phyloP scores from a whole-genome alignment of 2,113 vertebrate genomes.

The Pterocles burchelli region DNA sequence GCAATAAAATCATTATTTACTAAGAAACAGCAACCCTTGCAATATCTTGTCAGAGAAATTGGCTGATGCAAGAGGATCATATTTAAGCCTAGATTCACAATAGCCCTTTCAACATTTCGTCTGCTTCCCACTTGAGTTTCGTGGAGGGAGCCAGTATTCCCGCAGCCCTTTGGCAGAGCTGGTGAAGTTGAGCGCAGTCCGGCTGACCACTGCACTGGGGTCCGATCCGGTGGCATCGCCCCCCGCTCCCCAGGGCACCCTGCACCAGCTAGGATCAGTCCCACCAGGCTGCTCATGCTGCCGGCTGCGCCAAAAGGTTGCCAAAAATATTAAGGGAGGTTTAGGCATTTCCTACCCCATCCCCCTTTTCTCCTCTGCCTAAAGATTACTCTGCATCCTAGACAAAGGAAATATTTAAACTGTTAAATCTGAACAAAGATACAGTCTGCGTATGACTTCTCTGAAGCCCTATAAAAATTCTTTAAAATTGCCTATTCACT shows the following conservation, averaged over 20 bases:
- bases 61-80: conserved; percentile 39
- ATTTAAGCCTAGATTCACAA: conserved; percentile 49
- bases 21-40: conserved; percentile 54
- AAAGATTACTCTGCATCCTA: conserved; percentile 89
- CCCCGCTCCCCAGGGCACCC: neutral
- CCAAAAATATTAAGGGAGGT: conserved; percentile 70
- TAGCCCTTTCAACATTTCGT: conserved; percentile 22
- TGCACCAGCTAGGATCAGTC: fast-evolving
- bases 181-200: neutral
- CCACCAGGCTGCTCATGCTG: fast-evolving
- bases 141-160: neutral
- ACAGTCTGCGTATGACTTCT: conserved; percentile 90
- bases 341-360: conserved; percentile 56
- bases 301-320: conserved; percentile 3
- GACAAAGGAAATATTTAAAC: conserved; percentile 98
- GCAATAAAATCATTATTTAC: conserved; percentile 55
- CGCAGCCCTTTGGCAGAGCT: neutral
- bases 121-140: conserved; percentile 22
- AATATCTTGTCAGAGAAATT: conserved; percentile 49
- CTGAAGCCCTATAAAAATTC: conserved; percentile 98
- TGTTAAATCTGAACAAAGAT: conserved; percentile 99
- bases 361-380: conserved; percentile 71
- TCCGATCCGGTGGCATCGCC: fast-evolving
- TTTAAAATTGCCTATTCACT: conserved; percentile 99
- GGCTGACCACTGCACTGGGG: neutral